Conservation (phyloP, 1,140 invertebrate genomes). For the Lasioglossum baleicum region DNA sequence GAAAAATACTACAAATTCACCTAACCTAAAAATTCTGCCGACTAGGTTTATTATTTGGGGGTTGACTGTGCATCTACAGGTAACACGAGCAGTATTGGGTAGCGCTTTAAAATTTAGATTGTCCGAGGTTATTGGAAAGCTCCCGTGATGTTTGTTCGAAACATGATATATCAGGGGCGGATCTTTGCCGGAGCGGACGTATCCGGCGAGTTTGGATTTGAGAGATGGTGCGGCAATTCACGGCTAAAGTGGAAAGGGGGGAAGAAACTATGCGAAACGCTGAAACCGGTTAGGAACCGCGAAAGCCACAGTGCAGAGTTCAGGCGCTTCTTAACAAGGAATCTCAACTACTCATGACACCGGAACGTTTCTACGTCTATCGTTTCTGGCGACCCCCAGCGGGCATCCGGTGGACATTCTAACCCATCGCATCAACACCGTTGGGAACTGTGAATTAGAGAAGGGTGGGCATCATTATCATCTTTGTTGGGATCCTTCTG, state of each 20-base stretch:
- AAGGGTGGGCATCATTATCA: neutral
- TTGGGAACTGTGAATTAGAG: constrained; percentile 45
- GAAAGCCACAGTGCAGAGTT: constrained; percentile 65
- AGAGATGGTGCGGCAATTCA: neutral
- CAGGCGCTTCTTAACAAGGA: constrained; percentile 64
- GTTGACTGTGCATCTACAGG: too few species aligned
- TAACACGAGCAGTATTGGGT: neutral
- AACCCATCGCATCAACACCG: constrained; percentile 33
- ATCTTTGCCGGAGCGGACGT: neutral
- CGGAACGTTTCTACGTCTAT: constrained; percentile 53
- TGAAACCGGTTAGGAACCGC: constrained; percentile 65
- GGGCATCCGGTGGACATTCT: constrained; percentile 51
- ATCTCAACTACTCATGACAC: constrained; percentile 69
- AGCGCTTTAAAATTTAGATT: neutral
- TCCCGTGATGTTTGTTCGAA: neutral
- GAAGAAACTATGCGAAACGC: constrained; percentile 62
- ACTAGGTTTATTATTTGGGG: too few species aligned
- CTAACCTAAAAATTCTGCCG: too few species aligned
- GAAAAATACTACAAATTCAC: too few species aligned
- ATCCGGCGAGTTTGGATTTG: neutral
- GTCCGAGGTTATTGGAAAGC: neutral
- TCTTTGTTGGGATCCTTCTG: too few species aligned
- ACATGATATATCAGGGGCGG: neutral
- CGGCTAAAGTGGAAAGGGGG: constrained; percentile 23
- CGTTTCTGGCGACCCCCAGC: constrained; percentile 38